A percentile compares a stretch with the other conserved stretches of the same genome.
phyloP scores from a whole-genome alignment of 2,113 vertebrate genomes.

The Falcunculus frontatus region DNA sequence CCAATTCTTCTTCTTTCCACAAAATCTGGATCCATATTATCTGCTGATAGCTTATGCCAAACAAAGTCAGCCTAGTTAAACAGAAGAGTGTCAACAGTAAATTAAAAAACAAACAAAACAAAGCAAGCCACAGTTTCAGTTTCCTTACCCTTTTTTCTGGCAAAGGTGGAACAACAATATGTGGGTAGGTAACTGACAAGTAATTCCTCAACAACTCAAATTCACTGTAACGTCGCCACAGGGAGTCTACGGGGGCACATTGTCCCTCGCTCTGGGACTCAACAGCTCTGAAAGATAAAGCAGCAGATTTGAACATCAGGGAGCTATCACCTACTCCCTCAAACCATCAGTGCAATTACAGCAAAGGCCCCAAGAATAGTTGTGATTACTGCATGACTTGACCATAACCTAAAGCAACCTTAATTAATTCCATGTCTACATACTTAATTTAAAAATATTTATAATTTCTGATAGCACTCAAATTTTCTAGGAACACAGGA shows the following conservation, averaged over 20 bases:
- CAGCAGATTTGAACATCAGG: background rate
- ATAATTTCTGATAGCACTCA: background rate
- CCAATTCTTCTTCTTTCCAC: slow-evolving; percentile 92
- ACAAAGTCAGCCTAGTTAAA: slow-evolving; percentile 91
- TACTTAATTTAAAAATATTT: background rate
- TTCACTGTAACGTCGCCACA: slow-evolving; percentile 96
- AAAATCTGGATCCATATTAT: slow-evolving; percentile 98
- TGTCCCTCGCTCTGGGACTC: slow-evolving; percentile 80
- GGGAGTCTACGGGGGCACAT: slow-evolving; percentile 82
- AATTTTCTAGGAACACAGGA: background rate
- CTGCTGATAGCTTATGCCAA: slow-evolving; percentile 96
- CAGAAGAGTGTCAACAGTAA: slow-evolving; percentile 6
- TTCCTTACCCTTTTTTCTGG: slow-evolving; percentile 93
- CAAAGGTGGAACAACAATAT: slow-evolving; percentile 87
- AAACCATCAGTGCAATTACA: background rate
- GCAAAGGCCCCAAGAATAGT: background rate
- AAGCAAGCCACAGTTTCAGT: background rate
- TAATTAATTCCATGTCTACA: background rate
- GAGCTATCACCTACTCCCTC: background rate
- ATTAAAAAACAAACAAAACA: background rate
- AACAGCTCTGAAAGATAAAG: slow-evolving; percentile 74
- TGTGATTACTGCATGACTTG: background rate
- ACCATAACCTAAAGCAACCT: background rate
- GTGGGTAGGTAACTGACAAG: slow-evolving; percentile 84
- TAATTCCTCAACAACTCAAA: slow-evolving; percentile 92